phyloP scores from a whole-genome alignment of 2,797 vertebrate genomes.

The Allobates femoralis region DNA sequence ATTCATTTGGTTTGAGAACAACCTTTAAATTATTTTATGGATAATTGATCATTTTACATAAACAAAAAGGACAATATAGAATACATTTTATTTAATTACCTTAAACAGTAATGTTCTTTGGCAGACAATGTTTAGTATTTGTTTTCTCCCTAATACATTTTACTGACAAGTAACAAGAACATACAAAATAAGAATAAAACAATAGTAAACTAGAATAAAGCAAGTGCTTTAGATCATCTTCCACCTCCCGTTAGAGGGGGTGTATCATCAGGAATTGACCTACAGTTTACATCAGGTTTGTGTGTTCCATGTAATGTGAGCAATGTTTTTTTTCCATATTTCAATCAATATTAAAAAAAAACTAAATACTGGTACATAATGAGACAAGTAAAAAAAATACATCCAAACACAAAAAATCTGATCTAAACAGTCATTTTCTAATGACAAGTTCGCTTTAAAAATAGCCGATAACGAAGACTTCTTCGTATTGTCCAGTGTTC shows the following conservation, averaged over 20 bases:
- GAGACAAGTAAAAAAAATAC: too few species aligned
- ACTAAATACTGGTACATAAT: too few species aligned
- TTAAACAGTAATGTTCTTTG: slow-evolving; percentile 3
- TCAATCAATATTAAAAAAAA: too few species aligned
- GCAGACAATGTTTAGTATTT: background rate
- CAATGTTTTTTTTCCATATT: too few species aligned
- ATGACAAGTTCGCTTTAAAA: too few species aligned
- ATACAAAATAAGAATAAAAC: background rate
- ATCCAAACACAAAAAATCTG: too few species aligned
- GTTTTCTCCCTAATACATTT: background rate
- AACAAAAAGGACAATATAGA: background rate
- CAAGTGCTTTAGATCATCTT: background rate
- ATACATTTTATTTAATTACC: slow-evolving; percentile 5
- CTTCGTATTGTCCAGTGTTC: background rate
- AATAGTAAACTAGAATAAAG: background rate
- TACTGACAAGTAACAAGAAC: background rate
- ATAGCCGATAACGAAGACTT: background rate
- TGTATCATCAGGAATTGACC: too few species aligned
- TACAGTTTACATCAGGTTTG: too few species aligned
- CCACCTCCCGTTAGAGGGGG: background rate
- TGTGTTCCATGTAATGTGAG: too few species aligned
- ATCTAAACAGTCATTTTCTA: too few species aligned
- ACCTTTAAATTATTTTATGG: background rate
- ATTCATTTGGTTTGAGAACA: background rate
- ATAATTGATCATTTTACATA: background rate